Evolutionary conservation across 30 jellyfish, hydroid and myxozoan species (phyloP).

Genomic region (Morbakka virulenta): DNA sequence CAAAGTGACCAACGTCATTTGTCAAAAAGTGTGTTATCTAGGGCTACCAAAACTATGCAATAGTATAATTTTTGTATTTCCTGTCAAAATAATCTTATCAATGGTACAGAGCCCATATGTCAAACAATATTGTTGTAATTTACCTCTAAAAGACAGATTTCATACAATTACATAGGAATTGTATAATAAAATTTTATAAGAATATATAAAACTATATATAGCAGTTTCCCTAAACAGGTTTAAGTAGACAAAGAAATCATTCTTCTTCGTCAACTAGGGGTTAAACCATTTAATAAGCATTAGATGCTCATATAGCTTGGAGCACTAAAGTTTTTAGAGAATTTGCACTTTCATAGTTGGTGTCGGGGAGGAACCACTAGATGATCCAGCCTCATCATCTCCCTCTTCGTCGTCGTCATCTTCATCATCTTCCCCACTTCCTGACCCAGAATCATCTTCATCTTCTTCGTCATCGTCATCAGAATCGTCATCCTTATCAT

Average conservation of each 20-base stretch:
- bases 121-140: too few relatives aligned
- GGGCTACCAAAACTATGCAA: too few relatives aligned
- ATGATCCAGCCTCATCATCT: background rate
- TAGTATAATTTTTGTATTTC: constrained; percentile 19
- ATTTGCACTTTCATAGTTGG: background rate
- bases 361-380: constrained; percentile 5
- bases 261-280: background rate
- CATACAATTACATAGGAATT: too few relatives aligned
- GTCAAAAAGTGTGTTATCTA: too few relatives aligned
- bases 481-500: constrained; percentile 2
- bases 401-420: constrained; percentile 60
- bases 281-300: background rate
- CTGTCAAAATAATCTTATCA: background rate
- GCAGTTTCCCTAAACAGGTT: too few relatives aligned
- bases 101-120: too few relatives aligned
- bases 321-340: too few relatives aligned
- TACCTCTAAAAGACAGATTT: too few relatives aligned
- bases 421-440: constrained; percentile 69
- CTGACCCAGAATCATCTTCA: constrained; percentile 58
- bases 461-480: constrained; percentile 75
- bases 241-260: background rate
- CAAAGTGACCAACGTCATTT: too few relatives aligned
- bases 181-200: too few relatives aligned
- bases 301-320: background rate
- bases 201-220: too few relatives aligned